phyloP scores from a whole-genome alignment of 2,113 vertebrate genomes.

The Thamnaconus septentrionalis region DNA sequence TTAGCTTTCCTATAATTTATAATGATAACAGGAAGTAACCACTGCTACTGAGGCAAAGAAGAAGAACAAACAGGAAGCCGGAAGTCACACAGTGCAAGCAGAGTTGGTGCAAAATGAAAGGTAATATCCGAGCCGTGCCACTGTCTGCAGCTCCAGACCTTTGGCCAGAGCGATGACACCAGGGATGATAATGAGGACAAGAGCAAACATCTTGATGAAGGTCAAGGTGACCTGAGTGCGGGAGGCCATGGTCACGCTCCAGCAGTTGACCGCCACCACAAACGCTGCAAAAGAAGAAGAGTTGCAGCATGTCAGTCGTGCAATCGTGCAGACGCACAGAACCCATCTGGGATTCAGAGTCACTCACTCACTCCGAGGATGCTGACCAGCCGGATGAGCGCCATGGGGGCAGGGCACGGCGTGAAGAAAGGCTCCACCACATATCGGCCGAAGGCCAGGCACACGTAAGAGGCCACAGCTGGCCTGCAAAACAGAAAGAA shows the following conservation, averaged over 20 bases:
- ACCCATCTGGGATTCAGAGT: background rate
- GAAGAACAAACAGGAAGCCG: too few relatives aligned
- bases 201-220: conserved; percentile 79
- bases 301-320: background rate
- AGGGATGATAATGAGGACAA: conserved; percentile 84
- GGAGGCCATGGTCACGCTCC: conserved; percentile 83
- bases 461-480: conserved; percentile 79
- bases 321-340: background rate
- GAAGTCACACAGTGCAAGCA: too few relatives aligned
- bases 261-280: conserved; percentile 84
- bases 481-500: conserved; percentile 69
- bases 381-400: conserved; percentile 78
- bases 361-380: conserved; percentile 85
- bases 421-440: conserved; percentile 83
- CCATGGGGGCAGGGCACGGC: conserved; percentile 79
- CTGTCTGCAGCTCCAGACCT: conserved; percentile 65
- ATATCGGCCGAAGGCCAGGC: conserved; percentile 86
- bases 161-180: conserved; percentile 81
- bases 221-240: conserved; percentile 80
- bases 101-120: too few relatives aligned
- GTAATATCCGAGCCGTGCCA: too few relatives aligned
- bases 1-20: too few relatives aligned
- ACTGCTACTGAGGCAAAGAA: too few relatives aligned
- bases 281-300: conserved; percentile 62
- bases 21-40: too few relatives aligned